Percentiles rank a stretch among this genome's conserved stretches.
These are phyloP conservation scores for Acromyrmex charruanus DNA, from an alignment of 1,140 invertebrate species.

Conservation along the genomic window DNA sequence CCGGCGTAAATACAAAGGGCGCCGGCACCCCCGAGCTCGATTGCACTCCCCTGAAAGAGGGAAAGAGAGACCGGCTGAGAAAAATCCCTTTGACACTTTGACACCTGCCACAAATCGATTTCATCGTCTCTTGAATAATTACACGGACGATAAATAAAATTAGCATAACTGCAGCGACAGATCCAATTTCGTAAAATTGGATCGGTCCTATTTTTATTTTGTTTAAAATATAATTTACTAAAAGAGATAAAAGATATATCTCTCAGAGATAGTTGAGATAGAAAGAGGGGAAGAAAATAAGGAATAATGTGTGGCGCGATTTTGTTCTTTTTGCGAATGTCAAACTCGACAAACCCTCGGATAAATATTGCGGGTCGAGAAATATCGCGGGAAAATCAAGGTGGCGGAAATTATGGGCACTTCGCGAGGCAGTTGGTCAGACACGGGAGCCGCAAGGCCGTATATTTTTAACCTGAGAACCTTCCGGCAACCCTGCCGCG, in stretches of 20 bases:
- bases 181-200: not conserved
- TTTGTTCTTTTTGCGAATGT: conserved; percentile 2
- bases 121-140: conserved; percentile 33
- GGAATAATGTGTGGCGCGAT: not conserved
- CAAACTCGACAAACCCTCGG: conserved; percentile 1
- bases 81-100: conserved; percentile 59
- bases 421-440: conserved; percentile 69
- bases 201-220: not conserved
- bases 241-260: no score
- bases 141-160: conserved; percentile 3
- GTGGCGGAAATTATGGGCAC: conserved; percentile 73
- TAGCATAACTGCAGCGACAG: not conserved
- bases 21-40: conserved; percentile 60
- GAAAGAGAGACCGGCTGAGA: conserved; percentile 26
- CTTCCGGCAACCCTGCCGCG: conserved; percentile 78
- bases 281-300: not conserved
- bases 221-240: conserved; percentile 11
- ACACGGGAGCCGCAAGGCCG: conserved; percentile 77
- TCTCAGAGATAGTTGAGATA: no score
- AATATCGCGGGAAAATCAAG: conserved; percentile 60
- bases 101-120: conserved; percentile 60
- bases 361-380: conserved; percentile 9
- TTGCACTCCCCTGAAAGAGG: conserved; percentile 39
- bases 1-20: conserved; percentile 58
- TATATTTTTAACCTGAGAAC: conserved; percentile 84